Base-by-base conservation (phyloP, 1,140 invertebrate genomes). In the Heliconius congener region DNA sequence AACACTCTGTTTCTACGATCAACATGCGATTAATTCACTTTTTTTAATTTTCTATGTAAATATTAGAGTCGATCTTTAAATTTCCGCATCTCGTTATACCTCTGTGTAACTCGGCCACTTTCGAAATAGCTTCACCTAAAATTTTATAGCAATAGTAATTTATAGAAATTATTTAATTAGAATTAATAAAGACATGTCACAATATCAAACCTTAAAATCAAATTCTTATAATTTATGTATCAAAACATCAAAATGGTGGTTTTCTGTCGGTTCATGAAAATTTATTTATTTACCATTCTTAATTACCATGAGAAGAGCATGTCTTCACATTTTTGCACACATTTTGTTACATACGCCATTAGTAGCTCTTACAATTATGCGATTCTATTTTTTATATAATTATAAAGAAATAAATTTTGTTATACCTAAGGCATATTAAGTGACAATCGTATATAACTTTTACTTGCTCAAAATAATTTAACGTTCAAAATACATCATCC, bases 191-290 rank as follows among this genome's bases (percentile, higher is more conserved):
- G 86, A 88, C 88, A 89, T 87, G 78, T 89, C 90, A 91, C 89
- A 89, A 91, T 91, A 90, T 91, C 90, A 89, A 90, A 91, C 85
- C 85, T 86, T 91, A 86, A 86, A 91, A 89, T 82, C 82, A 88
- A 87, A 88, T 57, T 74, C 82, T 84, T 86, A 84, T 76, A 77
- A 81, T 78, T 81, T 85, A 86, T 84, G 79, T 85, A 90, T 87
- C 82, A 86, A 91, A 91, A 90, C 85, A 87, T 88, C 85, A 83
- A 88, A 90, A 88, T 82, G 71, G 71, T 74, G 37, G 46, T 50
- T 50, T 73, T 74, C 66, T 80, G 72, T 60, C 78, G 86, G 87
- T 86, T 85, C 86, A 86, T 84, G 87, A 86, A 86, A 85, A 87
- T 82, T 78, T 73, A 78, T 82, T 78, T 23, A 23, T 57, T 57